Conservation (phyloP, 1,140 invertebrate species). For the Eciton burchellii region DNA sequence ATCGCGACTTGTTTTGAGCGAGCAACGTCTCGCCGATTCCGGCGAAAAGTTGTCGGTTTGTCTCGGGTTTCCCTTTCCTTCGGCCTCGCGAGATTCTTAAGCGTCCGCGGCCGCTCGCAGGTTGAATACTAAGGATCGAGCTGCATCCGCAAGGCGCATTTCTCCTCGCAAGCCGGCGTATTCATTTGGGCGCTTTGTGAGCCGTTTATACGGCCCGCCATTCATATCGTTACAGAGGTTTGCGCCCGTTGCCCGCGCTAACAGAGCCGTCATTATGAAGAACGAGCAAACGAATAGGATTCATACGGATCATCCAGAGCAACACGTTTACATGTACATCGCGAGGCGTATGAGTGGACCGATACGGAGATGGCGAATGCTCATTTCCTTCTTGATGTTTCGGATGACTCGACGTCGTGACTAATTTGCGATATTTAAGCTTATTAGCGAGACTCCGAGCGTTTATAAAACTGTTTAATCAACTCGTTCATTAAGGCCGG, state of each 20-base stretch:
- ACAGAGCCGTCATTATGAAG: constrained; percentile 9
- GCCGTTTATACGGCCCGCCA: constrained; percentile 27
- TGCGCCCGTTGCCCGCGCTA: constrained; percentile 5
- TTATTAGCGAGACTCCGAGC: no score
- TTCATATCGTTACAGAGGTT: constrained; percentile 8
- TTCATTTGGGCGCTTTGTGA: constrained; percentile 71
- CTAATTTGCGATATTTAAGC: no score
- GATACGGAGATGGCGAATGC: no score
- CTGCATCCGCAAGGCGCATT: constrained; percentile 74
- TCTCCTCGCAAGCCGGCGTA: constrained; percentile 65
- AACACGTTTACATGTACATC: not conserved
- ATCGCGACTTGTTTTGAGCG: constrained; percentile 17
- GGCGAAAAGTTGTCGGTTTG: constrained; percentile 41
- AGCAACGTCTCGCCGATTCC: constrained; percentile 12
- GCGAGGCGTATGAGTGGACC: no score
- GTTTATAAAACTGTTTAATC: no score
- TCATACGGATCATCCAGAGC: constrained; percentile 6
- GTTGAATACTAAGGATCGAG: constrained; percentile 75
- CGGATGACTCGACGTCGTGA: no score
- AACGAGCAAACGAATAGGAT: constrained; percentile 26
- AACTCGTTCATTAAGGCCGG: no score
- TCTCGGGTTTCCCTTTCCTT: constrained; percentile 17
- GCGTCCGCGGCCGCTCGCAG: constrained; percentile 65
- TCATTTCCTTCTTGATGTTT: no score
- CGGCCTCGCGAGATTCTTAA: constrained; percentile 68